These are phyloP conservation scores for Rhyacophila evoluta DNA, from an alignment of 2,888 invertebrate genomes.

Conservation along the genomic window DNA sequence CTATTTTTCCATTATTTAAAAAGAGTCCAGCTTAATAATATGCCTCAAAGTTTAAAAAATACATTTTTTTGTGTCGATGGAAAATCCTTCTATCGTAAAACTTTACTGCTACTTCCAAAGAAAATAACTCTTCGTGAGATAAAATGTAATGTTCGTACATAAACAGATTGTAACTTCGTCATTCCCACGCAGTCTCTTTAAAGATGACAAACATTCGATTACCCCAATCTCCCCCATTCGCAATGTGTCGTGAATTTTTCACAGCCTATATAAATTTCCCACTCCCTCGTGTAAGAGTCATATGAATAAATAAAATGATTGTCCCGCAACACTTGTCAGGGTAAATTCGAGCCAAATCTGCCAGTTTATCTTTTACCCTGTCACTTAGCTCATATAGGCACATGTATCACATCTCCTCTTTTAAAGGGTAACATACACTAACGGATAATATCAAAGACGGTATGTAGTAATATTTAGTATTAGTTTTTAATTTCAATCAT, in stretches of 20 bases:
- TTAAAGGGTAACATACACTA: neutral
- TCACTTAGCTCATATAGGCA: neutral
- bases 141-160: no score
- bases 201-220: conserved; percentile 45
- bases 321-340: conserved; percentile 44
- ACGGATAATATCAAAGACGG: neutral
- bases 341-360: conserved; percentile 44
- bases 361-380: conserved; percentile 41
- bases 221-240: conserved; percentile 31
- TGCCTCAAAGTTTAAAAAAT: no score
- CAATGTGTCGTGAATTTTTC: conserved; percentile 34
- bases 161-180: neutral
- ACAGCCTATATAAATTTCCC: conserved; percentile 32
- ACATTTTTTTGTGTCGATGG: no score
- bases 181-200: neutral
- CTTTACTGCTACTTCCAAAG: no score
- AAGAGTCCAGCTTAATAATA: no score
- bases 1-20: no score
- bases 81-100: no score
- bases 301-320: conserved; percentile 54
- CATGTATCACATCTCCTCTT: neutral
- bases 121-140: no score
- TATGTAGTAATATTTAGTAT: no score
- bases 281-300: conserved; percentile 29
- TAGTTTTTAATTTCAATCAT: no score